Base-by-base conservation (phyloP, 2,797 vertebrate species). In the Xenentodon cancila region DNA sequence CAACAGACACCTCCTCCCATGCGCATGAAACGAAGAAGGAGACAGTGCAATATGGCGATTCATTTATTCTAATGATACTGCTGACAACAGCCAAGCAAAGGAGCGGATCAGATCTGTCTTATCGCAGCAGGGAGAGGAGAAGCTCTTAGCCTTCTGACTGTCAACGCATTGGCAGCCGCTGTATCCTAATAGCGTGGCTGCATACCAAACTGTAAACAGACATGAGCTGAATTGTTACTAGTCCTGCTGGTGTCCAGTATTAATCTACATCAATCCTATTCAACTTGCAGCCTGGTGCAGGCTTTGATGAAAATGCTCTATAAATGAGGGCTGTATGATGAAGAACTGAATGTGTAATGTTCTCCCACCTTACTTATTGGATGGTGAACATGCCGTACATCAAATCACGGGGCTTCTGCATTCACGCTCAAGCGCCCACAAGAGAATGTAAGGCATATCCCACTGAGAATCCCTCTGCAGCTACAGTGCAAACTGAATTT, bases 51-150 rank as follows among this genome's bases (percentile, higher is more conserved):
- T 77, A 81, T 82, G 89, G 83, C 63, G 81, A 85, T 87, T 89
- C 79, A 82, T 89, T 92, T 80, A 88, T 81, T 82, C 77, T 87
- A 90, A 90, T 87, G 84, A 90, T 84, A 77, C 63, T 54, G 71
- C 84, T 78, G 81, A 89, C 87, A 87, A 82, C 82, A 80, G 75
- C 80, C 67, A 68, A 80, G 84, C 40, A n/a, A 74, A 80, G 59
- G 47, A 75, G 70, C 53, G 62, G 66, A 80, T 87, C 86, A 78
- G 75, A 89, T 84, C 82, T 77, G 85, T 89, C 86, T 88, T 78
- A 85, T 82, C 76, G 27, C 57, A 60, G 79, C 27, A 21, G 48
- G 73, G 75, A 75, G 60, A 75, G 45, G 71, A 68, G 53, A 72
- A 71, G 67, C 77, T 78, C 85, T 79, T 77, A 73, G 75, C 68